These are phyloP conservation scores for Scylla paramamosain DNA, from an alignment of 1,140 invertebrate species.

Conservation along the genomic window DNA sequence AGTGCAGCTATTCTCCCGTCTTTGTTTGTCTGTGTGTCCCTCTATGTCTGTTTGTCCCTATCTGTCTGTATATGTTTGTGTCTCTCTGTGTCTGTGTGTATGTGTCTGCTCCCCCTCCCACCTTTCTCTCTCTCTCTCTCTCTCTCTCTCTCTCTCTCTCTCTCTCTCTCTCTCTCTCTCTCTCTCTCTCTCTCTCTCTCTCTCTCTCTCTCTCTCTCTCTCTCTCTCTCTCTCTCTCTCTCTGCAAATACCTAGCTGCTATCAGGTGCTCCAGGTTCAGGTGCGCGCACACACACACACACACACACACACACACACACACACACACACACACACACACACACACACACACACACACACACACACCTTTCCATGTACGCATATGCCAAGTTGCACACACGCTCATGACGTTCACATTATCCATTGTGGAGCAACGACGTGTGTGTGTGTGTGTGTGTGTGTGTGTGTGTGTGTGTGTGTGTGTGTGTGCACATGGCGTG, in stretches of 20 bases:
- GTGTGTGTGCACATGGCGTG: conserved; percentile 37
- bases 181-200: conserved; percentile 32
- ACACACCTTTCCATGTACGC: neutral
- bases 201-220: conserved; percentile 23
- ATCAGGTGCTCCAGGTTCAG: neutral
- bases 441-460: conserved; percentile 33
- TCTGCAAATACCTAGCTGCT: no score
- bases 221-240: neutral
- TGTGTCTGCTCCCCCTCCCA: neutral
- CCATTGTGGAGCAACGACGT: no score
- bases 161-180: conserved; percentile 7
- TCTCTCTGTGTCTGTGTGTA: no score
- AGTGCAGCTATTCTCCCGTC: no score
- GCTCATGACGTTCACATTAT: neutral
- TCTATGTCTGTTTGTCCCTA: no score
- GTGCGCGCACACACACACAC: conserved; percentile 55
- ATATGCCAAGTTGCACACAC: neutral
- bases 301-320: conserved; percentile 45
- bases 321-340: conserved; percentile 11
- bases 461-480: conserved; percentile 55
- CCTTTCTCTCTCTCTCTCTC: conserved; percentile 37
- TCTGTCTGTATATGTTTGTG: no score
- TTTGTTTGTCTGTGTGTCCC: no score
- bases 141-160: neutral
- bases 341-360: conserved; percentile 39